These are phyloP conservation scores for Aphaenogaster floridana DNA, from an alignment of 1,140 invertebrate genomes.

Conservation along the genomic window DNA sequence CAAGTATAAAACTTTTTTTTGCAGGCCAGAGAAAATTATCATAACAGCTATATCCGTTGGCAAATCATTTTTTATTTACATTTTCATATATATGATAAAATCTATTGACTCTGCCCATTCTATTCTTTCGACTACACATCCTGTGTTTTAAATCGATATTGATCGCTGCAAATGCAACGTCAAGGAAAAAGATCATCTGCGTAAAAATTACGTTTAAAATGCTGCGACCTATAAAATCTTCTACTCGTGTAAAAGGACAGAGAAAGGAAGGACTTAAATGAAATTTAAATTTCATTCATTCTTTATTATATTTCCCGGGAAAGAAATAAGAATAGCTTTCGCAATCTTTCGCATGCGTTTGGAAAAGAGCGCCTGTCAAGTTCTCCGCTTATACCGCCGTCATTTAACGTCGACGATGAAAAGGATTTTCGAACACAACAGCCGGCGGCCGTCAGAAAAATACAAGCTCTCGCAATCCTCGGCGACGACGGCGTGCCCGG, in stretches of 20 bases:
- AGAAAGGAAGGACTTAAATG: not conserved
- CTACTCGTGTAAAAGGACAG: not conserved
- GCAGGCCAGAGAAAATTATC: not conserved
- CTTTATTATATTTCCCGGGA: slow-evolving; percentile 11
- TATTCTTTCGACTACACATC: not conserved
- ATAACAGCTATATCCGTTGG: slow-evolving; percentile 14
- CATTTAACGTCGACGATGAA: slow-evolving; percentile 29
- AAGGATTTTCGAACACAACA: slow-evolving; percentile 19
- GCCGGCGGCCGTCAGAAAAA: slow-evolving; percentile 9
- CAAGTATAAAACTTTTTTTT: not conserved
- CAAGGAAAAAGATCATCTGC: not conserved
- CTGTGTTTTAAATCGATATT: slow-evolving; percentile 1
- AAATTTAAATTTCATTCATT: slow-evolving; percentile 23
- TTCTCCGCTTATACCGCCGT: not conserved
- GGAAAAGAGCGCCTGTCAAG: slow-evolving; percentile 24
- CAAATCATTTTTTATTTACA: slow-evolving; percentile 19
- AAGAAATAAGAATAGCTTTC: slow-evolving; percentile 19
- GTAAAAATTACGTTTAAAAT: slow-evolving; percentile 20
- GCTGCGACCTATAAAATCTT: not conserved
- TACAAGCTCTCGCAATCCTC: slow-evolving; percentile 20
- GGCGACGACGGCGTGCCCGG: not conserved
- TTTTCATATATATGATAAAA: not conserved
- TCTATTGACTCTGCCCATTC: not conserved
- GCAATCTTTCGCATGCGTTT: slow-evolving; percentile 12
- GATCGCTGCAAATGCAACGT: not conserved